These are phyloP conservation scores for Cydia strobilella DNA, from an alignment of 1,140 invertebrate species.

Conservation along the genomic window DNA sequence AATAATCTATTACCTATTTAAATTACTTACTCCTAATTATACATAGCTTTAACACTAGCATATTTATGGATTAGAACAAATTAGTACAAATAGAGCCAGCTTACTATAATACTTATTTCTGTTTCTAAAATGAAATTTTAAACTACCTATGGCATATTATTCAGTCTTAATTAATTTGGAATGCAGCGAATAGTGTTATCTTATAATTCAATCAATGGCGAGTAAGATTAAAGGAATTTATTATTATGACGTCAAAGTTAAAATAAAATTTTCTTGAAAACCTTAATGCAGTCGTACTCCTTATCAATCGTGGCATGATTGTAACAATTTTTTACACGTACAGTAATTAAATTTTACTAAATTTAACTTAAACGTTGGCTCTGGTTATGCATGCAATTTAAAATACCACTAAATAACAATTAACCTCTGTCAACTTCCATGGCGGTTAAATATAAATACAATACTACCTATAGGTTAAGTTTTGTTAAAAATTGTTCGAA, in stretches of 20 bases:
- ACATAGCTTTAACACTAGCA: no score
- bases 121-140: not conserved
- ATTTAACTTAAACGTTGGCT: not conserved
- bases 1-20: no score
- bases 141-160: not conserved
- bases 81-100: no score
- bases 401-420: not conserved
- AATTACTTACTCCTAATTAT: no score
- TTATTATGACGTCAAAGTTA: not conserved
- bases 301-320: not conserved
- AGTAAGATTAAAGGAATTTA: not conserved
- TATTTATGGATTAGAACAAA: no score
- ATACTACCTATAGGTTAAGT: no score
- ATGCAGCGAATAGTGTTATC: conserved; percentile 1
- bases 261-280: not conserved
- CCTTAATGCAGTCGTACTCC: not conserved
- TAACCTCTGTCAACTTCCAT: not conserved
- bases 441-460: no score
- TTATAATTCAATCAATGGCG: not conserved
- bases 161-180: not conserved
- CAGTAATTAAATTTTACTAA: conserved; percentile 5
- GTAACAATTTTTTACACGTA: not conserved
- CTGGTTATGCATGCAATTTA: not conserved
- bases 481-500: no score
- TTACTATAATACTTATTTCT: no score